A percentile compares a stretch with the other conserved stretches of the same genome.
Conservation (phyloP, 2,888 invertebrate genomes). For the Cabera pusaria region DNA sequence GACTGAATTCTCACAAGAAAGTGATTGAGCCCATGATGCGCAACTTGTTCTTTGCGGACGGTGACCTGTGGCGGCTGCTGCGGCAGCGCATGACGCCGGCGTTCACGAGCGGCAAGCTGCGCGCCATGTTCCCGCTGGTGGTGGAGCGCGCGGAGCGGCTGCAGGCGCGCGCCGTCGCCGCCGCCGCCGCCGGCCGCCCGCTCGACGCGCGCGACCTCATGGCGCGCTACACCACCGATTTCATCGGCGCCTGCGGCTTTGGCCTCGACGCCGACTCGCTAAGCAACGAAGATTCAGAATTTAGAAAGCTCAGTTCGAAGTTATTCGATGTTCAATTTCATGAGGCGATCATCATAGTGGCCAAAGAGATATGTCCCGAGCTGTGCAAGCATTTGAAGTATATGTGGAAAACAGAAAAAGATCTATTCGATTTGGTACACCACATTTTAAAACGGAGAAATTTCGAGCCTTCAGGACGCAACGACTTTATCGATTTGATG, state of each 20-base stretch:
- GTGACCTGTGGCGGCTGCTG: slow-evolving; percentile 56
- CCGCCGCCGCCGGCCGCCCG: slow-evolving; percentile 33
- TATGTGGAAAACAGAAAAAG: slow-evolving; percentile 47
- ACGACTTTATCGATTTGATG: slow-evolving; percentile 54
- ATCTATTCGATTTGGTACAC: slow-evolving; percentile 11
- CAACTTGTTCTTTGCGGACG: slow-evolving; percentile 59
- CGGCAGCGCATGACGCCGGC: slow-evolving; percentile 60
- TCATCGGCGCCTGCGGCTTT: slow-evolving; percentile 52
- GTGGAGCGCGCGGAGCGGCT: slow-evolving; percentile 54
- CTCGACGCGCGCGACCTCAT: slow-evolving; percentile 59
- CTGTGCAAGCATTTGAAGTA: slow-evolving; percentile 43
- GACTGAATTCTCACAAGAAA: slow-evolving; percentile 38
- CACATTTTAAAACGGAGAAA: slow-evolving; percentile 42
- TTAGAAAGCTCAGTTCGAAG: slow-evolving; percentile 49
- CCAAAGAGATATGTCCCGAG: slow-evolving; percentile 50
- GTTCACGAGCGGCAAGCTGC: slow-evolving; percentile 57
- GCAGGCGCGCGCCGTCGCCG: slow-evolving; percentile 37
- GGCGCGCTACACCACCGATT: slow-evolving; percentile 63
- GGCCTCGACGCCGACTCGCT: slow-evolving; percentile 58
- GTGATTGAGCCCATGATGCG: slow-evolving; percentile 50
- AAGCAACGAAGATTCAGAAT: slow-evolving; percentile 51
- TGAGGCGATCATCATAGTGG: slow-evolving; percentile 35
- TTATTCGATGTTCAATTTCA: slow-evolving; percentile 40
- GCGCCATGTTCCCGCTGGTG: slow-evolving; percentile 60
- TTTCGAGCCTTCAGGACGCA: slow-evolving; percentile 48